Evolutionary conservation across 2,888 invertebrate genomes (phyloP).

Genomic region (Acleris cristana): DNA sequence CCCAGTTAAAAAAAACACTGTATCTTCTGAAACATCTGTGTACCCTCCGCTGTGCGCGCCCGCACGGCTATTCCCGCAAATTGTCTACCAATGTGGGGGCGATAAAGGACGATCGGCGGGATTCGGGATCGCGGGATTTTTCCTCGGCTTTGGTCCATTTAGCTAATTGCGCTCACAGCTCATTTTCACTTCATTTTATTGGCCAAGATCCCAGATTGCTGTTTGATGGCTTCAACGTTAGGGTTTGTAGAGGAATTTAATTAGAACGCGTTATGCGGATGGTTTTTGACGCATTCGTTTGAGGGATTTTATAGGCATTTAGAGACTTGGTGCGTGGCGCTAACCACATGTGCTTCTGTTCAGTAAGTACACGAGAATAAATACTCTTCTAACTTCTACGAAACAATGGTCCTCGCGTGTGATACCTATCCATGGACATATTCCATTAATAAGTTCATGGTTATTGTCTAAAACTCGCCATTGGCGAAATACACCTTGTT

Average conservation of each 20-base stretch:
- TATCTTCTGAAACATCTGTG: conserved; percentile 10
- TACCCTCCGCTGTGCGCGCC: neutral
- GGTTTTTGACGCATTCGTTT: neutral
- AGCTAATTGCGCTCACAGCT: conserved; percentile 35
- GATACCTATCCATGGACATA: too few relatives aligned
- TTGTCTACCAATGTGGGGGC: conserved; percentile 37
- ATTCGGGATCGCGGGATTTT: conserved; percentile 35
- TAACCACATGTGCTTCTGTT: too few relatives aligned
- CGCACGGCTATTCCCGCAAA: conserved; percentile 33
- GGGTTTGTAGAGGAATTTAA: conserved; percentile 12
- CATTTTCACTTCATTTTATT: conserved; percentile 35
- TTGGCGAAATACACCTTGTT: too few relatives aligned
- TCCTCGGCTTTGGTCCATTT: conserved; percentile 31
- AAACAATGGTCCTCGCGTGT: too few relatives aligned
- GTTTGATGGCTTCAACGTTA: conserved; percentile 25
- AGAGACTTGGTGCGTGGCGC: too few relatives aligned
- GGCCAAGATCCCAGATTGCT: conserved; percentile 15
- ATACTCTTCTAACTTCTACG: too few relatives aligned
- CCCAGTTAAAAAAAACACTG: too few relatives aligned
- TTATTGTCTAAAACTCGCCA: too few relatives aligned
- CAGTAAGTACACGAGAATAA: too few relatives aligned
- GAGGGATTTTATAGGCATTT: too few relatives aligned
- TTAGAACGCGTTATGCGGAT: conserved; percentile 5
- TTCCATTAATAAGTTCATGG: too few relatives aligned
- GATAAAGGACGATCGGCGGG: conserved; percentile 35